A percentile compares a stretch with the other conserved stretches of the same genome.
These are phyloP conservation scores for Heliconius eleuchia DNA, from an alignment of 1,140 invertebrate genomes.

Conservation along the genomic window DNA sequence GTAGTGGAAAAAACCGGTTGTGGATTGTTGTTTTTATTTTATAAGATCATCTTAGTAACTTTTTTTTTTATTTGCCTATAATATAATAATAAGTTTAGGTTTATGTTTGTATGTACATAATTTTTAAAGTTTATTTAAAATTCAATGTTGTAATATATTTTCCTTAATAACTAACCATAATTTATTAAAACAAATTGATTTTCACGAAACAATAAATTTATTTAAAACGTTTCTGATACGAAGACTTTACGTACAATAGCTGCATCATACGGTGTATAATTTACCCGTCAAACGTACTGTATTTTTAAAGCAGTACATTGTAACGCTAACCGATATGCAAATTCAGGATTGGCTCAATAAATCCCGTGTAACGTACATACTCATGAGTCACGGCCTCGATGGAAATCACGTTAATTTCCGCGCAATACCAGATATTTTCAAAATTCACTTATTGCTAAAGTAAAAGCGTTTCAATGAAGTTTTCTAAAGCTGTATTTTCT, in stretches of 20 bases:
- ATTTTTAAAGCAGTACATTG: conserved; percentile 12
- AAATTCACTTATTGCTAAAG: conserved; percentile 6
- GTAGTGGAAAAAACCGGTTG: background rate
- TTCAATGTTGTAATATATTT: too few relatives aligned
- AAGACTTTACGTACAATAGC: background rate
- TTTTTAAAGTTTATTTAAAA: too few relatives aligned
- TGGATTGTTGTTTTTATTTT: background rate
- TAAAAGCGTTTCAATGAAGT: background rate
- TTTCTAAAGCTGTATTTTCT: background rate
- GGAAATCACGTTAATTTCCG: conserved; percentile 31
- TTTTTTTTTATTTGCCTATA: too few relatives aligned
- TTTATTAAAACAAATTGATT: too few relatives aligned
- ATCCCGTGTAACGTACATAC: conserved; percentile 29
- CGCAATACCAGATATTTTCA: conserved; percentile 18
- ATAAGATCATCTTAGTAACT: background rate
- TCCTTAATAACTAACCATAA: too few relatives aligned
- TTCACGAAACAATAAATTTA: background rate
- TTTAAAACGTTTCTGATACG: background rate
- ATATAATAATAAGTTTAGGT: too few relatives aligned
- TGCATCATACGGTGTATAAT: background rate
- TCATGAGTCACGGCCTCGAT: conserved; percentile 25
- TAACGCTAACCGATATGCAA: conserved; percentile 13
- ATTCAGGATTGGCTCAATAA: conserved; percentile 30
- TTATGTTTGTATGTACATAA: too few relatives aligned
- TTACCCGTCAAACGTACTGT: background rate